phyloP scores from a whole-genome alignment of 2,113 vertebrate genomes.

The Pomatostomus ruficeps region DNA sequence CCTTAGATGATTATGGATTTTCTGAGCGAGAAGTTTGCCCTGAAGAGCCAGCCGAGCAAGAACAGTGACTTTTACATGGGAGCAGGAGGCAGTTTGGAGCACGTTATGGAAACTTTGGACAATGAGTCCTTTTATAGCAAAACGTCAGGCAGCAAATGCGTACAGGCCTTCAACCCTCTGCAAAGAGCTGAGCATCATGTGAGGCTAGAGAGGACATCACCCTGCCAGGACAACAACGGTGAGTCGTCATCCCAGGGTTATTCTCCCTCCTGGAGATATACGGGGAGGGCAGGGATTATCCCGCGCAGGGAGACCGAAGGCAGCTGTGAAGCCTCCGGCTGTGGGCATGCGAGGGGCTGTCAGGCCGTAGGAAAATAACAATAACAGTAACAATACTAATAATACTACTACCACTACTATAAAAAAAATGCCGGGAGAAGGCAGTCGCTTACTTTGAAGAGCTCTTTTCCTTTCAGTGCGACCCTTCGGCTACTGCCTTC shows the following conservation, averaged over 20 bases:
- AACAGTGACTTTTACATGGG: constrained; percentile 92
- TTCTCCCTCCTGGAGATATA: neutral
- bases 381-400: too few relatives aligned
- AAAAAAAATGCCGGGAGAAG: neutral
- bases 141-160: constrained; percentile 82
- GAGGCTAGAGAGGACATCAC: constrained; percentile 82
- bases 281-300: neutral
- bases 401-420: too few relatives aligned
- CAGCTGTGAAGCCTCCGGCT: neutral
- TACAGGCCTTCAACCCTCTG: constrained; percentile 84
- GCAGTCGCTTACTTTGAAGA: fast-evolving
- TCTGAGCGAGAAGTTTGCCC: constrained; percentile 91
- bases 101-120: constrained; percentile 95
- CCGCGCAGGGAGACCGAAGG: neutral
- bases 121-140: constrained; percentile 91
- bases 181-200: constrained; percentile 82
- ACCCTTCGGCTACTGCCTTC: neutral
- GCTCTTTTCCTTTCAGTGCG: neutral
- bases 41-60: constrained; percentile 87
- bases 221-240: constrained; percentile 85
- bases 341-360: neutral
- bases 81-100: constrained; percentile 82
- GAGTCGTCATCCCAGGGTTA: constrained; percentile 36
- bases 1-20: constrained; percentile 89
- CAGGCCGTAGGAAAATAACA: neutral